phyloP scores from a whole-genome alignment of 2,113 vertebrate species.

The Ophiodon elongatus region DNA sequence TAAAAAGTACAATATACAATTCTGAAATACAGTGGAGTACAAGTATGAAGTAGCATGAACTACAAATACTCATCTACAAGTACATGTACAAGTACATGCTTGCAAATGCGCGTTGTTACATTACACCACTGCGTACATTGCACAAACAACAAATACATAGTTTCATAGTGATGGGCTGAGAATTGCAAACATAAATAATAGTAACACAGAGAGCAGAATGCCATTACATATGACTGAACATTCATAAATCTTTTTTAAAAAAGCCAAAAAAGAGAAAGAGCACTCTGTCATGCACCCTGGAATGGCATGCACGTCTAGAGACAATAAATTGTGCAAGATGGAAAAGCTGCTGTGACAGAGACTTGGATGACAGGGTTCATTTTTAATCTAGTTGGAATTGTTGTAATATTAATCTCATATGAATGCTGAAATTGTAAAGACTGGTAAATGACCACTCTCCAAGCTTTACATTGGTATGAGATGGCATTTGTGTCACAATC shows the following conservation, averaged over 20 bases:
- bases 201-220: constrained; percentile 13
- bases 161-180: not conserved
- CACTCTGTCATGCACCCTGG: constrained; percentile 16
- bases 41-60: not conserved
- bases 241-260: constrained; percentile 22
- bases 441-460: constrained; percentile 42
- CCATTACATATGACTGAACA: not conserved
- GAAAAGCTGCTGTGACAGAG: constrained; percentile 50
- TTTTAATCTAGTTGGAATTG: constrained; percentile 44
- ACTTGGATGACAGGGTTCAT: constrained; percentile 39
- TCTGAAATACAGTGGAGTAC: not conserved
- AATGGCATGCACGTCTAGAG: constrained; percentile 25
- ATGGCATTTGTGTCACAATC: constrained; percentile 32
- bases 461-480: constrained; percentile 1
- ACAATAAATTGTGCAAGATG: constrained; percentile 34
- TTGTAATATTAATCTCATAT: constrained; percentile 52
- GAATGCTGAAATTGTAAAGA: constrained; percentile 41
- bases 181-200: constrained; percentile 14
- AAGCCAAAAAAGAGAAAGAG: constrained; percentile 1
- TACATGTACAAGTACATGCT: not conserved
- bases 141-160: not conserved
- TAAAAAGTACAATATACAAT: not conserved
- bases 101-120: constrained; percentile 1
- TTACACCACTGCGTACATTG: not conserved
- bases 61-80: not conserved